Evolutionary conservation across 2,888 invertebrate genomes (phyloP).

Genomic region (Drosophila setosimentum): DNA sequence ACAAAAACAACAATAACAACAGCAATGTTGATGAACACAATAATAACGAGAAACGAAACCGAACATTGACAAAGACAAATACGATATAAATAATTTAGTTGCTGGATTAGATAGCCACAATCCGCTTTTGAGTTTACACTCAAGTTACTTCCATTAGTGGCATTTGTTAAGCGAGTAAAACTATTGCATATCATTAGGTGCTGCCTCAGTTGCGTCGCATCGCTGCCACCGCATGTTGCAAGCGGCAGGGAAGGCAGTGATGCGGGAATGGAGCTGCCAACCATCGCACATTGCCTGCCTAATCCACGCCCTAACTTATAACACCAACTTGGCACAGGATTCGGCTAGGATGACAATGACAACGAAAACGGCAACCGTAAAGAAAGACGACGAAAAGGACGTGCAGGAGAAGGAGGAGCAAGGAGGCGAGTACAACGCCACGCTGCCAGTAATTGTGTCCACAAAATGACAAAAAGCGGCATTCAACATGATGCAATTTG

Average conservation of each 20-base stretch:
- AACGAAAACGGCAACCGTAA: constrained; percentile 16
- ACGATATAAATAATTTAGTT: constrained; percentile 76
- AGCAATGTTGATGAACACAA: constrained; percentile 5
- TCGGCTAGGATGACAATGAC: constrained; percentile 51
- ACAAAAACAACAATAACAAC: constrained; percentile 2
- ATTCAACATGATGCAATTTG: constrained; percentile 28
- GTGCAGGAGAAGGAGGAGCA: neutral
- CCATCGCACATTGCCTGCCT: constrained; percentile 51
- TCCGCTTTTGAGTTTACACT: constrained; percentile 80
- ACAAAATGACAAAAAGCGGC: constrained; percentile 29
- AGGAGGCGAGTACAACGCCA: neutral
- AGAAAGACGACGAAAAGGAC: neutral
- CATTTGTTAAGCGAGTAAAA: constrained; percentile 49
- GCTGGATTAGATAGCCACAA: constrained; percentile 76
- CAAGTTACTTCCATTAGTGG: constrained; percentile 78
- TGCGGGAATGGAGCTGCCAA: constrained; percentile 33
- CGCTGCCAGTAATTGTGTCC: constrained; percentile 43
- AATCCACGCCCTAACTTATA: constrained; percentile 66
- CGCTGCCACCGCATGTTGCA: constrained; percentile 15
- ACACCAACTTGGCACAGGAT: constrained; percentile 58
- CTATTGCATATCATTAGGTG: constrained; percentile 79
- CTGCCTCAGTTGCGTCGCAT: constrained; percentile 22
- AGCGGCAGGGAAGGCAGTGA: neutral
- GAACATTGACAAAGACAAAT: constrained; percentile 68
- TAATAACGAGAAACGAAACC: constrained; percentile 13